Conservation (phyloP, 2,113 vertebrate species). For the Chaenogobius annularis region DNA sequence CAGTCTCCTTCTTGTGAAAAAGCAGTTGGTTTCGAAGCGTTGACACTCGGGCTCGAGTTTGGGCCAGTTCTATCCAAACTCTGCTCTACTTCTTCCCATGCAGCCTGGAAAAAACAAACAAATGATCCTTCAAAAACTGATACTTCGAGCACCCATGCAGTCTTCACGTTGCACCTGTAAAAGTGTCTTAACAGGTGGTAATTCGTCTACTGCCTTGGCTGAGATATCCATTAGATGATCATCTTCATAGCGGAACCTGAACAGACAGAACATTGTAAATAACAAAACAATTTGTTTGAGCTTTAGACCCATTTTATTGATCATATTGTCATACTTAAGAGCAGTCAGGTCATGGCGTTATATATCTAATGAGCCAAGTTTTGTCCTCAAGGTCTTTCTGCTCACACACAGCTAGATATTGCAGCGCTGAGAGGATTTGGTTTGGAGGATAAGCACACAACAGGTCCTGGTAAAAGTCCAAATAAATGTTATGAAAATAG, state of each 20-base stretch:
- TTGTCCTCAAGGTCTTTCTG: constrained; percentile 75
- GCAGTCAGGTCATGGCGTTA: constrained; percentile 67
- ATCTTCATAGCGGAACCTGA: constrained; percentile 72
- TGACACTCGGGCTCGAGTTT: constrained; percentile 54
- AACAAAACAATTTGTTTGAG: neutral
- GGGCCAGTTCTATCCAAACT: constrained; percentile 64
- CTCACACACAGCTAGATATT: constrained; percentile 77
- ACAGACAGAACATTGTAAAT: neutral
- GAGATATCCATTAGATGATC: constrained; percentile 72
- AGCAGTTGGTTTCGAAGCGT: constrained; percentile 58
- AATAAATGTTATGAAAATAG: neutral
- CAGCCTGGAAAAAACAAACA: constrained; percentile 61
- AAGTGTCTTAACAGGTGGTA: constrained; percentile 73
- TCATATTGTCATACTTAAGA: constrained; percentile 60
- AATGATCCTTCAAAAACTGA: neutral
- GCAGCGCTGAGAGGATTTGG: constrained; percentile 80
- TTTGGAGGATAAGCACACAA: constrained; percentile 75
- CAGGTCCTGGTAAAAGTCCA: constrained; percentile 67
- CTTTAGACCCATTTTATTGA: neutral
- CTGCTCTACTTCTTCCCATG: constrained; percentile 76
- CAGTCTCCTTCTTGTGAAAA: constrained; percentile 46
- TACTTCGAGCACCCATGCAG: neutral
- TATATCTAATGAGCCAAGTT: constrained; percentile 67
- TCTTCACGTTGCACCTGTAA: constrained; percentile 65
- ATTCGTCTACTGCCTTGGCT: constrained; percentile 46